Conservation (phyloP, 53 echinoderm and acorn worm species). For the Glandiceps talaboti region DNA sequence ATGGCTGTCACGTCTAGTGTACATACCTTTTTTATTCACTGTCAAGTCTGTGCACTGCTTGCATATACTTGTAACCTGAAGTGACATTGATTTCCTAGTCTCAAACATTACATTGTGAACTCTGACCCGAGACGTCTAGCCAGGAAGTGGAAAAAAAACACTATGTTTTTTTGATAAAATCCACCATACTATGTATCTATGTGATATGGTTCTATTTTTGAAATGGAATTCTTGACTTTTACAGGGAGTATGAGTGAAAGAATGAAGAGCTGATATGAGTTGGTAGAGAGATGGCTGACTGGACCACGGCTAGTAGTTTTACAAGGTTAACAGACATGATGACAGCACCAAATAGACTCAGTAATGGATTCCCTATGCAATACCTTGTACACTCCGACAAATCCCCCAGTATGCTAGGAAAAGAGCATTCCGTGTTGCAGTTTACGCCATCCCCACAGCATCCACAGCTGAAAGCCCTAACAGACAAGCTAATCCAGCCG, state of each 20-base stretch:
- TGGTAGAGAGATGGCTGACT: background rate
- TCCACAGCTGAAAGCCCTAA: background rate
- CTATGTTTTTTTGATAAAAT: too few relatives aligned
- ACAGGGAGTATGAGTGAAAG: background rate
- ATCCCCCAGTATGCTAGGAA: background rate
- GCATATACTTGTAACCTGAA: too few relatives aligned
- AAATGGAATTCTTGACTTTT: too few relatives aligned
- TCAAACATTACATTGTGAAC: too few relatives aligned
- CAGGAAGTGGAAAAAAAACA: too few relatives aligned
- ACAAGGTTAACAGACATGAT: background rate
- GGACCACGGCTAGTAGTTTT: background rate
- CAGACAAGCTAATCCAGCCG: conserved; percentile 6
- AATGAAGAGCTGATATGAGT: background rate
- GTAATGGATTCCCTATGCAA: background rate
- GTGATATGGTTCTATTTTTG: too few relatives aligned
- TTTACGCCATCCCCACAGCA: background rate
- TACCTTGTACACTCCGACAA: background rate
- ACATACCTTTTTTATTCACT: too few relatives aligned
- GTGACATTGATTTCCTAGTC: too few relatives aligned
- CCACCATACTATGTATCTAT: too few relatives aligned
- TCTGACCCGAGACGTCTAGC: too few relatives aligned
- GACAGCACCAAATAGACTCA: background rate
- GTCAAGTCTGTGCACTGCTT: too few relatives aligned
- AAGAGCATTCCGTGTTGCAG: background rate
- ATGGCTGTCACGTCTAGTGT: too few relatives aligned